phyloP scores from a whole-genome alignment of 2,888 invertebrate genomes.

The Stratiomys singularior region DNA sequence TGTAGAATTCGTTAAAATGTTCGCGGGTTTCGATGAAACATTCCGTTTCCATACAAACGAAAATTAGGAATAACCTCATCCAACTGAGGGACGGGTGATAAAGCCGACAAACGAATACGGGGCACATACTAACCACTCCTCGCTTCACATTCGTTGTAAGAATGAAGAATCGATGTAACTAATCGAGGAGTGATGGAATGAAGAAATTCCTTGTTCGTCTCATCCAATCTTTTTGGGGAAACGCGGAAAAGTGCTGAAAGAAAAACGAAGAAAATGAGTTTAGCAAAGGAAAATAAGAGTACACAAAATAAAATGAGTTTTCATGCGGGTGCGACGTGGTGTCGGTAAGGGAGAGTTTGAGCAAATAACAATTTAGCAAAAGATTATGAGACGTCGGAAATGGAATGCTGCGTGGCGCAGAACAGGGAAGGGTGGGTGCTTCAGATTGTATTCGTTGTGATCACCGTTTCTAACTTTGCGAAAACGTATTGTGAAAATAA shows the following conservation, averaged over 20 bases:
- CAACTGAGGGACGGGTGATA: background rate
- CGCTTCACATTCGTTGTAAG: background rate
- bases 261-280: conserved; percentile 39
- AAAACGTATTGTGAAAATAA: background rate
- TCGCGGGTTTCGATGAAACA: background rate
- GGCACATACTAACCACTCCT: background rate
- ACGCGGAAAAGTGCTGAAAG: conserved; percentile 13
- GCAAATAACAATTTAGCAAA: conserved; percentile 29
- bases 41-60: background rate
- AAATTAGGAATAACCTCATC: conserved; percentile 15
- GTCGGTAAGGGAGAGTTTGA: background rate
- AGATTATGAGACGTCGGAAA: background rate
- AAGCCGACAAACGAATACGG: background rate
- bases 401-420: too few species aligned
- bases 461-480: background rate
- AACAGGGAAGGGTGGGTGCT: too few species aligned
- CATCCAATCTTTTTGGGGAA: background rate
- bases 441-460: background rate
- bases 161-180: background rate
- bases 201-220: background rate
- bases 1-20: background rate
- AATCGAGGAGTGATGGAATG: conserved; percentile 5
- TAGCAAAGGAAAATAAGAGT: conserved; percentile 27
- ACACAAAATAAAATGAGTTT: conserved; percentile 32
- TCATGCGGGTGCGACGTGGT: conserved; percentile 4